Conservation (phyloP, 2,888 invertebrate species). For the Abscondita cerata region DNA sequence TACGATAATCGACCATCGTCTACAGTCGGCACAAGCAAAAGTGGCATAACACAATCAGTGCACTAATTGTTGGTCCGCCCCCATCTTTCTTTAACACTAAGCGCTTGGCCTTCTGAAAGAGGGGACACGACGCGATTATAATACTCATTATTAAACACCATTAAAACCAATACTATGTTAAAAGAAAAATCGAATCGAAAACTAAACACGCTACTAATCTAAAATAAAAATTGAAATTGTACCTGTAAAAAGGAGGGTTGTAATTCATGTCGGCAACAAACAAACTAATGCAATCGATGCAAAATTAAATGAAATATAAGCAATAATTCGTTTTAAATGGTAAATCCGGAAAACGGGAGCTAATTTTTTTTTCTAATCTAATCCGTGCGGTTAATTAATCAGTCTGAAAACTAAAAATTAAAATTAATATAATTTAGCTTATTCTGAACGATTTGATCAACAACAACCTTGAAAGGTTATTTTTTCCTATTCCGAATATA, state of each 20-base stretch:
- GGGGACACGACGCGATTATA: constrained; percentile 24
- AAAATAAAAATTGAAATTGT: too few species aligned
- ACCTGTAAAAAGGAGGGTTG: too few species aligned
- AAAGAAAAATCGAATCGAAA: too few species aligned
- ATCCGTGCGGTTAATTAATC: constrained; percentile 14
- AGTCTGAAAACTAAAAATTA: constrained; percentile 8
- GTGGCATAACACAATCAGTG: constrained; percentile 29
- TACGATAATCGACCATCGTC: constrained; percentile 29
- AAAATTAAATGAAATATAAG: background rate
- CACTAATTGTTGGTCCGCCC: constrained; percentile 36
- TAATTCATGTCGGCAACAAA: background rate
- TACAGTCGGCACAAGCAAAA: constrained; percentile 22
- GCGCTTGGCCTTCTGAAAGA: constrained; percentile 34
- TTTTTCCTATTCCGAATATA: background rate
- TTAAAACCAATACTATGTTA: too few species aligned
- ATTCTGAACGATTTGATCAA: background rate
- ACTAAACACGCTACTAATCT: too few species aligned
- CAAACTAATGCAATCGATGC: constrained; percentile 5
- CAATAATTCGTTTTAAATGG: constrained; percentile 1
- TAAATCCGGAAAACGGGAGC: constrained; percentile 13
- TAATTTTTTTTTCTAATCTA: constrained; percentile 10
- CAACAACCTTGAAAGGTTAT: constrained; percentile 6
- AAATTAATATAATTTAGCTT: too few species aligned
- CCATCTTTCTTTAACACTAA: constrained; percentile 37
- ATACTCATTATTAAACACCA: too few species aligned